phyloP scores from a whole-genome alignment of 2,113 vertebrate genomes.

The Tragelaphus buxtoni region DNA sequence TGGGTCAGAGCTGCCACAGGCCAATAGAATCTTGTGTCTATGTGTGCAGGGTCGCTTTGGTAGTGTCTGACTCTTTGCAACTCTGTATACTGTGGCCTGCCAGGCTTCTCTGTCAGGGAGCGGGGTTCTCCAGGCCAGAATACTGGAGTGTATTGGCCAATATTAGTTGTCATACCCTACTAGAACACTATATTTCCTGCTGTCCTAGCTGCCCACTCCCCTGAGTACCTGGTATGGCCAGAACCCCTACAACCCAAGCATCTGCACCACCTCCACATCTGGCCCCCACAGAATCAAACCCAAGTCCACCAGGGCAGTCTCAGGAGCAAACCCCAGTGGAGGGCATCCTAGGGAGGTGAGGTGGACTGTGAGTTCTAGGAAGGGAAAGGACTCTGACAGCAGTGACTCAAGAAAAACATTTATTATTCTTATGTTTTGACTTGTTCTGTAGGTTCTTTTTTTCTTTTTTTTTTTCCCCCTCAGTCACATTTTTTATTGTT shows the following conservation, averaged over 20 bases:
- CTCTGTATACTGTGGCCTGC: background rate
- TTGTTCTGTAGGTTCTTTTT: background rate
- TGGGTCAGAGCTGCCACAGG: background rate
- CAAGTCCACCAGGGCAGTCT: background rate
- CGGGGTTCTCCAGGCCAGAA: background rate
- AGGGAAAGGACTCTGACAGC: background rate
- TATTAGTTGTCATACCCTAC: background rate
- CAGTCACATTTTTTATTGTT: background rate
- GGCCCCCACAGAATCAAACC: background rate
- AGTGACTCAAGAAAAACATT: background rate
- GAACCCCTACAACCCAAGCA: background rate
- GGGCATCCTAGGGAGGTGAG: background rate
- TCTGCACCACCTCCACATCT: background rate
- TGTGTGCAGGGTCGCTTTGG: fast-evolving
- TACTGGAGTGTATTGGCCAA: background rate
- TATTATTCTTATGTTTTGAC: background rate
- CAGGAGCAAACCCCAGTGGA: background rate
- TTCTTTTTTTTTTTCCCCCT: background rate
- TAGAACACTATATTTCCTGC: background rate
- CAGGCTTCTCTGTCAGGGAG: background rate
- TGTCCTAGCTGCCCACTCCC: background rate
- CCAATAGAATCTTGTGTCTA: background rate
- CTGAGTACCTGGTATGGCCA: background rate
- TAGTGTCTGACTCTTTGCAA: background rate
- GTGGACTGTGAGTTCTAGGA: background rate